These are phyloP conservation scores for Xerus inauris DNA, from an alignment of 2,113 vertebrate genomes.

Conservation along the genomic window DNA sequence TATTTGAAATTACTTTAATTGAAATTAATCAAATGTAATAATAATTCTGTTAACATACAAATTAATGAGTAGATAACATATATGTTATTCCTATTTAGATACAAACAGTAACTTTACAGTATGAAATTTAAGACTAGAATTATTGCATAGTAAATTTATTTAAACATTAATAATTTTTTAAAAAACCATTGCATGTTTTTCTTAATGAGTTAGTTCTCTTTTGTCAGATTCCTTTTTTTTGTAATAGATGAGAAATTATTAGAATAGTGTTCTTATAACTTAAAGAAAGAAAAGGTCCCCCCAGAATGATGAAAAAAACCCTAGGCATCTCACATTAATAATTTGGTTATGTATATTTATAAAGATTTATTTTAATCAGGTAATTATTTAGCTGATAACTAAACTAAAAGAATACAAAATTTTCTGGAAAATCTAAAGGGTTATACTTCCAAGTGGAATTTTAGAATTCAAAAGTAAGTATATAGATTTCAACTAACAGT, in stretches of 20 bases:
- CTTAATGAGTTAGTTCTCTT: neutral
- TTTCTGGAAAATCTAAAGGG: constrained; percentile 2
- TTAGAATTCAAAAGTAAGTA: neutral
- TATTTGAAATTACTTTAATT: neutral
- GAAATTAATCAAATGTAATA: neutral
- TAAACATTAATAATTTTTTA: neutral
- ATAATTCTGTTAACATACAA: neutral
- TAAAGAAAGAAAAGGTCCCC: neutral
- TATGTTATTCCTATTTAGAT: neutral
- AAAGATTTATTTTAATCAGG: constrained; percentile 4
- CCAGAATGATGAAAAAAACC: neutral
- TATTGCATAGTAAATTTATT: neutral
- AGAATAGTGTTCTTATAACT: neutral
- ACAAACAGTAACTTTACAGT: neutral
- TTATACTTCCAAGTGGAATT: neutral
- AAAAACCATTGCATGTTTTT: neutral
- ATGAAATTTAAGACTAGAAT: neutral
- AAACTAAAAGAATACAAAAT: neutral
- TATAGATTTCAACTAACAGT: constrained; percentile 46
- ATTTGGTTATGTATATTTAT: neutral
- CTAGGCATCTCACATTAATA: neutral
- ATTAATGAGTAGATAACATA: neutral
- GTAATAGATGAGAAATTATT: neutral
- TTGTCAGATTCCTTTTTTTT: neutral
- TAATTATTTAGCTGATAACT: neutral